Base-by-base conservation (phyloP, 2,797 vertebrate species). In the Distichodus sexfasciatus region DNA sequence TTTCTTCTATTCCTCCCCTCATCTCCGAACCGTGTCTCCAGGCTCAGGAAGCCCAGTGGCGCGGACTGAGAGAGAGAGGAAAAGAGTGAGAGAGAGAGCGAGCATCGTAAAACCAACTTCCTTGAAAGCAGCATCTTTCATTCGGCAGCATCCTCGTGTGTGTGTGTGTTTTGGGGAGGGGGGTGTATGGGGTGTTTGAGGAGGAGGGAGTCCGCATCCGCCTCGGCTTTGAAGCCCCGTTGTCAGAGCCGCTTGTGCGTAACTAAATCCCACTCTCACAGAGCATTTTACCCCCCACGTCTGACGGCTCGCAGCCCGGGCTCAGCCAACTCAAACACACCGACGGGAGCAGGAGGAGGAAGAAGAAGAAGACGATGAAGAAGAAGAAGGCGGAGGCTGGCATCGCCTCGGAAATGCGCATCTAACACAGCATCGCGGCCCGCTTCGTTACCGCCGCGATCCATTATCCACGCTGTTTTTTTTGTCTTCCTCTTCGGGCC, bases 231-330 rank as follows among this genome's bases (percentile, higher is more conserved):
- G 81, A 85, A 84, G 82, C 82, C 76, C 71, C 66, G 54, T 62
- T 81, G 78, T 80, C 81, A 77, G 76, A 79, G 74, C 76, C 15
- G 71, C 81, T 71, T 84, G 75, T 81, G 84, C 82, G 78, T 84
- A 81, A 76, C 79, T 81, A 87, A 90, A 88, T 87, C 87, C 76
- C 78, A 82, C 88, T 88, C 83, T 87, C 85, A 83, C 84, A 83
- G 82, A 86, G 72, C 63, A 15, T 79, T 87, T 86, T 83, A 82
- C 85, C 86, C 84, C 82, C 85, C 74, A 72, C 54, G 66, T 86
- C 72, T 84, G 69, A 78, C 70, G 83, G 77, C 86, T 81, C 26
- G 71, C 75, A 11, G 50, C 31, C 12, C 31, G 2, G 5, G 47
- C 31, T 73, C 41, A 40, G 58, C 40, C 38, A 55, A 47, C 48